phyloP scores from a whole-genome alignment of 2,797 vertebrate genomes.

The Hybognathus amarus region DNA sequence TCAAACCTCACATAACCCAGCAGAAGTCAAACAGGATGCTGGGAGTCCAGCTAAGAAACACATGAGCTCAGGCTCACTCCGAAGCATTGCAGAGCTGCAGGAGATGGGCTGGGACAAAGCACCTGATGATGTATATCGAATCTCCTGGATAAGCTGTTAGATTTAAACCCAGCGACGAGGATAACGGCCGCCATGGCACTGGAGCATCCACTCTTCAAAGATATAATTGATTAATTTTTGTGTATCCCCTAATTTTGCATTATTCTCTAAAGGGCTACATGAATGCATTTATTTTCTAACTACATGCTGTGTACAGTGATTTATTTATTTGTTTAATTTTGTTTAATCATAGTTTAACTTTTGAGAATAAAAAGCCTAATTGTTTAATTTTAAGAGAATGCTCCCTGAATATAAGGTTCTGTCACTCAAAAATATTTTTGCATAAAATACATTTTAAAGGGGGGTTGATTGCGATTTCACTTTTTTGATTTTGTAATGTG shows the following conservation, averaged over 20 bases:
- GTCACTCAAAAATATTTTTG: neutral
- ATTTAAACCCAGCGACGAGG: conserved; percentile 91
- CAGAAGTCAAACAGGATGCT: conserved; percentile 11
- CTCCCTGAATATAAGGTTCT: neutral
- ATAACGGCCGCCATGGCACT: conserved; percentile 88
- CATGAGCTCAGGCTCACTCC: neutral
- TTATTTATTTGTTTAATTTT: neutral
- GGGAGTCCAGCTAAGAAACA: neutral
- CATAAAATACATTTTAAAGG: neutral
- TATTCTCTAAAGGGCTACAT: neutral
- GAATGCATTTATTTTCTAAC: neutral
- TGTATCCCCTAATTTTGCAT: neutral
- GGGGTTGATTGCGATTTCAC: too few relatives aligned
- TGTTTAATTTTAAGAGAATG: neutral
- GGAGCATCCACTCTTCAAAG: conserved; percentile 87
- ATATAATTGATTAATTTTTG: conserved; percentile 54
- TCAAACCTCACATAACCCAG: conserved; percentile 35
- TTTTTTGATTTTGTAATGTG: too few relatives aligned
- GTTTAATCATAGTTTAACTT: neutral
- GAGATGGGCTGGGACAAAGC: conserved; percentile 84
- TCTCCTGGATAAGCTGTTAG: conserved; percentile 90
- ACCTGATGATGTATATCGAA: conserved; percentile 89
- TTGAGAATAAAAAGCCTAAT: conserved; percentile 13
- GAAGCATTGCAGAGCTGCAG: conserved; percentile 18
- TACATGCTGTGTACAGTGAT: conserved; percentile 5